Evolutionary conservation across 2,888 invertebrate genomes (phyloP), one percentile per base, ranked within the genome.

Genomic region (Heteromyza rotundicornis): DNA sequence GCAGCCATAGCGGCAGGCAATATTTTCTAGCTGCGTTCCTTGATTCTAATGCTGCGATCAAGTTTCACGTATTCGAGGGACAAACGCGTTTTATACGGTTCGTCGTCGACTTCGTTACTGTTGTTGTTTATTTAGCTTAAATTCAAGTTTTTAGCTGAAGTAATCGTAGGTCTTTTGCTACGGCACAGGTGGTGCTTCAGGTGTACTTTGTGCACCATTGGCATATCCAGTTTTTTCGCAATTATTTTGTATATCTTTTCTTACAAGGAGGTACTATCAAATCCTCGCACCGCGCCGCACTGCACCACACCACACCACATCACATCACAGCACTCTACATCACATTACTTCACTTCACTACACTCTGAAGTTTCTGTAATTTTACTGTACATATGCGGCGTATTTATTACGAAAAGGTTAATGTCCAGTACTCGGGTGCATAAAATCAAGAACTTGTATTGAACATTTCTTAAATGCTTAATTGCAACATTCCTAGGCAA

Each of bases 371-470:
- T 10, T 5, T 5, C 10, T 27, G 27, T 27, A 27, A 27, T 27
- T 27, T 27, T 27, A 27, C 27, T 7, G 27, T 27, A 27, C 27
- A 27, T 27, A 27, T 27, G 27, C 27, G 27, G n/a, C 27, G 75
- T 74, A 74, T 74, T 74, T 74, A 74, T 76, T 74, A 74, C 77
- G 72, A 69, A 76, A 68, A 73, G 74, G 74, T 76, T 75, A 74
- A 74, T 74, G 74, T 73, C 76, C 70, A 63, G 12, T 16, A 35
- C 53, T 40, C 24, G 8, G 60, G 35, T 49, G 40, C 60, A 56
- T 55, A 47, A 50, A 60, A 60, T 60, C 60, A 60, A 47, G 51
- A 60, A 60, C 60, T 60, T 60, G 60, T 56, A 60, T 60, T 50
- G 60, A 49, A 57, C 24, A 40, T 14, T 44, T 55, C 58, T 57